Conservation (phyloP, 2,797 vertebrate species). For the Gallinago nigripennis region DNA sequence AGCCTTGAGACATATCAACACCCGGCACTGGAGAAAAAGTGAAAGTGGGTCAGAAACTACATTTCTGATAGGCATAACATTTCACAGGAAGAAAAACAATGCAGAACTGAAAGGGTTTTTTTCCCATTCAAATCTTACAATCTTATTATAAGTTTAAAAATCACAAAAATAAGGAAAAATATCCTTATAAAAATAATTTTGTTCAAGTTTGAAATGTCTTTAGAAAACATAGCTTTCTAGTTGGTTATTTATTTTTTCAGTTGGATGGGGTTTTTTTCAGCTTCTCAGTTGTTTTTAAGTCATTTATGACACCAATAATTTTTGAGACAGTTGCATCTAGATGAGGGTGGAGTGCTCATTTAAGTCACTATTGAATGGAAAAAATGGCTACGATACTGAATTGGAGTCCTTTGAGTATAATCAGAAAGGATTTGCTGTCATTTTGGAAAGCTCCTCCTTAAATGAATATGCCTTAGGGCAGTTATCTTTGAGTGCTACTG, state of each 20-base stretch:
- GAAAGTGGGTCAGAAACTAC: not conserved
- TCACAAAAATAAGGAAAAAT: not conserved
- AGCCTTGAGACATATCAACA: not conserved
- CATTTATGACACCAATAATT: not conserved
- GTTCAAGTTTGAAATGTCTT: not conserved
- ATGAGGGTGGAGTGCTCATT: not conserved
- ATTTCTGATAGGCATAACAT: not conserved
- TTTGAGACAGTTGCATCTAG: not conserved
- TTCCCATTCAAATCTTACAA: not conserved
- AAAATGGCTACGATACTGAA: not conserved
- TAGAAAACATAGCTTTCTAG: not conserved
- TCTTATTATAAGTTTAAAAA: not conserved
- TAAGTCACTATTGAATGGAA: not conserved
- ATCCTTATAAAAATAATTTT: not conserved
- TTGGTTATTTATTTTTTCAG: not conserved
- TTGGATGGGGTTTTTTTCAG: accelerated
- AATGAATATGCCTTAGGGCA: not conserved
- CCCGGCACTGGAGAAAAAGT: not conserved
- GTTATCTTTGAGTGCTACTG: not conserved
- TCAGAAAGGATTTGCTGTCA: conserved; percentile 40
- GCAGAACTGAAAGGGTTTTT: not conserved
- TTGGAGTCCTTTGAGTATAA: not conserved
- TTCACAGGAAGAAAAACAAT: not conserved
- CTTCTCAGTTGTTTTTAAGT: not conserved
- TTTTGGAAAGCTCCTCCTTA: conserved; percentile 26